Evolutionary conservation across 2,888 invertebrate genomes (phyloP).

Genomic region (Rhynchonema sp.): DNA sequence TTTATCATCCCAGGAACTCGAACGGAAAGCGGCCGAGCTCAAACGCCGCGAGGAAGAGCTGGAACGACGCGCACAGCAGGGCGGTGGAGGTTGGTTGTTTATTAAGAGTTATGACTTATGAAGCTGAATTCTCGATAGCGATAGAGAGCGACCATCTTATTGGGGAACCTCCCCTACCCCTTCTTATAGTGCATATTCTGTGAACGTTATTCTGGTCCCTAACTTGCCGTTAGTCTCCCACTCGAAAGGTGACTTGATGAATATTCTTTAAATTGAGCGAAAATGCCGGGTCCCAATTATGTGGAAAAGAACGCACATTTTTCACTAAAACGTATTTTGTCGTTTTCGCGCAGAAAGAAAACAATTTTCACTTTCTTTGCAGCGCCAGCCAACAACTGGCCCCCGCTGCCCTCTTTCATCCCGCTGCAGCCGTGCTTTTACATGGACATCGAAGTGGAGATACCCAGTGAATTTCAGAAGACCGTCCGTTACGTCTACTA

Average conservation of each 20-base stretch:
- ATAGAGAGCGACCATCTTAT: too few relatives aligned
- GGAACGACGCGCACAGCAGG: constrained; percentile 31
- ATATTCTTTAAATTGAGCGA: too few relatives aligned
- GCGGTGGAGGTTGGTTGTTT: not conserved
- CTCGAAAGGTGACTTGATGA: too few relatives aligned
- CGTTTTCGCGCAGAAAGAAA: too few relatives aligned
- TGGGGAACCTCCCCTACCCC: too few relatives aligned
- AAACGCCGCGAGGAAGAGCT: constrained; percentile 71
- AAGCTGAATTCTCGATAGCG: too few relatives aligned
- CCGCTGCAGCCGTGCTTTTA: constrained; percentile 89
- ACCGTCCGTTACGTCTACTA: constrained; percentile 83
- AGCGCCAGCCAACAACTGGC: constrained; percentile 83
- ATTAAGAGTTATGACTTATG: too few relatives aligned
- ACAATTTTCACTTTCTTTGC: constrained; percentile 13
- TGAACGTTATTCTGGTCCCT: too few relatives aligned
- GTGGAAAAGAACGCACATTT: not conserved
- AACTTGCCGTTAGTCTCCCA: too few relatives aligned
- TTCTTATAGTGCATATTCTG: too few relatives aligned
- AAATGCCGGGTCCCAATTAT: not conserved
- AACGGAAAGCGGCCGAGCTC: constrained; percentile 70
- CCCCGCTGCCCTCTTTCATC: constrained; percentile 80
- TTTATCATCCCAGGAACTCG: constrained; percentile 50
- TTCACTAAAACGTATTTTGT: constrained; percentile 2
- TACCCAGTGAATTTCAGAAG: constrained; percentile 88
- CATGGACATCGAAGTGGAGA: constrained; percentile 96